Conservation (phyloP, 1,140 invertebrate species). For the Drosophila tsacasi region DNA sequence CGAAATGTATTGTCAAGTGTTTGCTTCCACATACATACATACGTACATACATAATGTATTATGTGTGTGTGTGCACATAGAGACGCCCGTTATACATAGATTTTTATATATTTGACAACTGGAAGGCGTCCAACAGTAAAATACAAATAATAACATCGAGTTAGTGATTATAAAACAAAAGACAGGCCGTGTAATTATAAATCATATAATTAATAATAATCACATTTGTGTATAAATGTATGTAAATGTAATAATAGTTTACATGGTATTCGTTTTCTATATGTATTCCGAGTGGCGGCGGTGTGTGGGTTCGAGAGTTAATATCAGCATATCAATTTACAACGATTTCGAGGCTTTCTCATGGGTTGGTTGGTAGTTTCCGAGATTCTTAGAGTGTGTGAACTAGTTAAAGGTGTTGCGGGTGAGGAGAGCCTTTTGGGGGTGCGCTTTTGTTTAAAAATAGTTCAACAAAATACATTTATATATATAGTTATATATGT, state of each 20-base stretch:
- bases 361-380: constrained; percentile 42
- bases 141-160: constrained; percentile 22
- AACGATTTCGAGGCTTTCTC: constrained; percentile 57
- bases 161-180: constrained; percentile 32
- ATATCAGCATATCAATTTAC: constrained; percentile 83
- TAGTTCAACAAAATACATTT: constrained; percentile 80
- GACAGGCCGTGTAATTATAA: constrained; percentile 45
- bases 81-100: constrained; percentile 29
- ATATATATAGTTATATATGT: constrained; percentile 53
- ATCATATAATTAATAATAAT: constrained; percentile 78
- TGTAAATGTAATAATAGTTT: constrained; percentile 42
- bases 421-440: constrained; percentile 3
- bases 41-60: constrained; percentile 32
- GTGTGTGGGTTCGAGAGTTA: constrained; percentile 50
- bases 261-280: constrained; percentile 54
- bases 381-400: constrained; percentile 54
- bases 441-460: constrained; percentile 63
- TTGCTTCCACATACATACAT: constrained; percentile 62
- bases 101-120: constrained; percentile 24
- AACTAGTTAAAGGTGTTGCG: constrained; percentile 32
- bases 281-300: constrained; percentile 41
- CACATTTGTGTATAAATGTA: constrained; percentile 67
- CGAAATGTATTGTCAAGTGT: constrained; percentile 79
- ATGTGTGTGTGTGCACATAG: constrained; percentile 37
- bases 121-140: constrained; percentile 33